Percentiles rank a stretch among this genome's conserved stretches.
These are phyloP conservation scores for Blera fallax DNA, from an alignment of 2,888 invertebrate species.

Conservation along the genomic window DNA sequence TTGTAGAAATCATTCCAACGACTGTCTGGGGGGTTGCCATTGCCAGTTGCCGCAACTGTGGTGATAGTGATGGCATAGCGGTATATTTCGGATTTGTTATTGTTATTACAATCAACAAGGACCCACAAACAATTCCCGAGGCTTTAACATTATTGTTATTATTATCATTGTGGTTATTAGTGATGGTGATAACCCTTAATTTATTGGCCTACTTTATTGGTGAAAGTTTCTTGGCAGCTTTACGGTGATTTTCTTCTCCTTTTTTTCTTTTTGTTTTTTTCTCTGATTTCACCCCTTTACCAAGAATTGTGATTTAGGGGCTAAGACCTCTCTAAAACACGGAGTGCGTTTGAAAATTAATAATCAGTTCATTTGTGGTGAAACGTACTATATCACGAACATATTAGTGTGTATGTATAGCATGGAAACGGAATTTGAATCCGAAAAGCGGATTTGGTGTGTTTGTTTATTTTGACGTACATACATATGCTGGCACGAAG, in stretches of 20 bases:
- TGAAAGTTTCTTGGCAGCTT: constrained; percentile 30
- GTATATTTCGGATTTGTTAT: constrained; percentile 50
- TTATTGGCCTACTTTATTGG: constrained; percentile 47
- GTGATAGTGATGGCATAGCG: constrained; percentile 4
- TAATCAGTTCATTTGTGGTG: constrained; percentile 27
- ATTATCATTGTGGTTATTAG: constrained; percentile 55
- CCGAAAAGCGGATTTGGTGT: constrained; percentile 5
- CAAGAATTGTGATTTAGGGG: neutral
- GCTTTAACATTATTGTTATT: constrained; percentile 38
- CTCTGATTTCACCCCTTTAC: neutral
- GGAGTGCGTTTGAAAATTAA: constrained; percentile 33
- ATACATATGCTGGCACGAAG: constrained; percentile 19
- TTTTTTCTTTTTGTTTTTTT: neutral
- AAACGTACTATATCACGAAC: constrained; percentile 21
- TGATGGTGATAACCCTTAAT: constrained; percentile 53
- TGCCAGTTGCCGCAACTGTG: constrained; percentile 9
- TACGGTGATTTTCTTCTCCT: neutral
- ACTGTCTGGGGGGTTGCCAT: constrained; percentile 34
- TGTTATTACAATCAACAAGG: constrained; percentile 49
- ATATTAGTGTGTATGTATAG: no score
- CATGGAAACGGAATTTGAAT: neutral
- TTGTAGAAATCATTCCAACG: constrained; percentile 45
- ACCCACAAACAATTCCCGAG: constrained; percentile 41
- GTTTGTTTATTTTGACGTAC: constrained; percentile 27
- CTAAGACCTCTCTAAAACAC: neutral